phyloP scores from a whole-genome alignment of 2,888 invertebrate genomes.

The Dryobota labecula region DNA sequence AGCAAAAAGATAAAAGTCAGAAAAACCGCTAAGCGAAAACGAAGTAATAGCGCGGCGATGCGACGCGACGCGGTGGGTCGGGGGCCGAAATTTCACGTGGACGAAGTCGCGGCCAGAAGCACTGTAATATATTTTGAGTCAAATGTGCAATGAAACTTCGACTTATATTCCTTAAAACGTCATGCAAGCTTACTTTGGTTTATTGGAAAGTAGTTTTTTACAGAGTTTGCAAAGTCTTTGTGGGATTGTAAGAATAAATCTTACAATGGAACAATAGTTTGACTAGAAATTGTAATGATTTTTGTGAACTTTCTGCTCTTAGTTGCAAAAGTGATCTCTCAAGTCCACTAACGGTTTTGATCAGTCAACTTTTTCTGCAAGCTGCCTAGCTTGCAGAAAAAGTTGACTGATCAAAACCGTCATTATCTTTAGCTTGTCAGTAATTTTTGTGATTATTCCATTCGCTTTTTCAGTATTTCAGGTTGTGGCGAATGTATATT shows the following conservation, averaged over 20 bases:
- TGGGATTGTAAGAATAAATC: slow-evolving; percentile 12
- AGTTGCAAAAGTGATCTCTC: slow-evolving; percentile 25
- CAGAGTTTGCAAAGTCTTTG: slow-evolving; percentile 12
- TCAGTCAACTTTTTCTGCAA: slow-evolving; percentile 17
- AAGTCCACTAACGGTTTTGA: slow-evolving; percentile 8
- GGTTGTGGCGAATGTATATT: neutral
- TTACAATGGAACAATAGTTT: neutral
- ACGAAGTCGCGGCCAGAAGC: no score
- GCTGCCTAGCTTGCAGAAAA: slow-evolving; percentile 22
- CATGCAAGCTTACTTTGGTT: slow-evolving; percentile 16
- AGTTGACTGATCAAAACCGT: neutral
- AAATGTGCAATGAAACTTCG: neutral
- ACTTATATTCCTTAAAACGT: slow-evolving; percentile 8
- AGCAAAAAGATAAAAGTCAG: no score
- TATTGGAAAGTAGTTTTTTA: slow-evolving; percentile 6
- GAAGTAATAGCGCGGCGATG: no score
- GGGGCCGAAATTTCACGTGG: no score
- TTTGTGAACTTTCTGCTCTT: slow-evolving; percentile 28
- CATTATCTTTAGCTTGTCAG: neutral
- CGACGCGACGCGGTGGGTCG: no score
- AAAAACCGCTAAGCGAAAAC: no score
- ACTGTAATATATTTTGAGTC: neutral
- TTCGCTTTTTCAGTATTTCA: neutral
- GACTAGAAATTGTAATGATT: slow-evolving; percentile 32
- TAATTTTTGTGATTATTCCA: neutral